phyloP scores from a whole-genome alignment of 2,888 invertebrate species.

The Temnothorax rugatulus region DNA sequence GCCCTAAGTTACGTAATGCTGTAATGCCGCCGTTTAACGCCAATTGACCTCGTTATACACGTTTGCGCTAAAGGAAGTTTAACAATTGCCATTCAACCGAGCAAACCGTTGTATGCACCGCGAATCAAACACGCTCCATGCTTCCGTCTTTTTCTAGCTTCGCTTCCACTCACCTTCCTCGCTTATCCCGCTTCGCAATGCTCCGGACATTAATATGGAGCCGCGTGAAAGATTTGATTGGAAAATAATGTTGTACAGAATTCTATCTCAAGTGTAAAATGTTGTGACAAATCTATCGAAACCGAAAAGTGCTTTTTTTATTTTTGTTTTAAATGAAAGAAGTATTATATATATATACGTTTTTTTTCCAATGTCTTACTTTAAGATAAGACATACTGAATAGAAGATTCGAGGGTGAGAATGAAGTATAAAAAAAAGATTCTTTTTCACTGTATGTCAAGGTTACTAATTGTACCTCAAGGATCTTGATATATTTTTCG shows the following conservation, averaged over 20 bases:
- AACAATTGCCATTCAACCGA: constrained; percentile 86
- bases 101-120: constrained; percentile 77
- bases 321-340: background rate
- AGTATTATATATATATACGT: too few species aligned
- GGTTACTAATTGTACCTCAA: constrained; percentile 47
- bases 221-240: background rate
- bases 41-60: constrained; percentile 86
- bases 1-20: constrained; percentile 85
- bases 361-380: background rate
- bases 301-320: background rate
- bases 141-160: constrained; percentile 75
- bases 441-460: constrained; percentile 33
- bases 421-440: background rate
- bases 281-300: background rate
- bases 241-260: background rate
- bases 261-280: background rate
- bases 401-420: background rate
- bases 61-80: constrained; percentile 85
- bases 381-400: background rate
- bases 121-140: constrained; percentile 72
- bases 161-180: constrained; percentile 43
- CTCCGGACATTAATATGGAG: background rate
- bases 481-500: constrained; percentile 51
- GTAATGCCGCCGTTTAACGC: constrained; percentile 85
- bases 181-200: background rate